Conservation (phyloP, 1,140 invertebrate species). For the Uloborus diversus region DNA sequence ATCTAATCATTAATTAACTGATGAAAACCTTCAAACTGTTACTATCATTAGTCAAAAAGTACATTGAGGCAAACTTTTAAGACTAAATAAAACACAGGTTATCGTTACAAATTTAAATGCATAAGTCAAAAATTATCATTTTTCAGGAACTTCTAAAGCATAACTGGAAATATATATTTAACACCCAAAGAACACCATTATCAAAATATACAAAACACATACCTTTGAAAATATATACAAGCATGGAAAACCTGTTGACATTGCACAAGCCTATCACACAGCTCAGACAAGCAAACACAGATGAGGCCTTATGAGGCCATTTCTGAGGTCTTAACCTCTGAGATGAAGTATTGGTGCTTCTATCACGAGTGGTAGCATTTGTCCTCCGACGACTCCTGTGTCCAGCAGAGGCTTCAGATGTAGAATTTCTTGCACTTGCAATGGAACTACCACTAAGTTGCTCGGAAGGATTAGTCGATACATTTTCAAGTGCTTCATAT, state of each 20-base stretch:
- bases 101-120: too few species aligned
- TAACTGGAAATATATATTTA: too few species aligned
- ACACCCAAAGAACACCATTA: too few species aligned
- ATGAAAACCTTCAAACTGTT: too few species aligned
- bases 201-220: slow-evolving; percentile 39
- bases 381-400: neutral
- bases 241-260: slow-evolving; percentile 85
- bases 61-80: too few species aligned
- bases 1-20: too few species aligned
- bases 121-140: too few species aligned
- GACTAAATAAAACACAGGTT: too few species aligned
- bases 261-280: slow-evolving; percentile 88
- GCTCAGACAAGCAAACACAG: slow-evolving; percentile 80
- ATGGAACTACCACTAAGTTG: neutral
- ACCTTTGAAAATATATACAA: slow-evolving; percentile 88
- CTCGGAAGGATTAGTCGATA: neutral
- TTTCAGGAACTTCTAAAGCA: too few species aligned
- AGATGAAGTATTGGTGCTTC: neutral
- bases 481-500: slow-evolving; percentile 17
- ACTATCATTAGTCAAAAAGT: too few species aligned
- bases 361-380: neutral
- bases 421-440: neutral
- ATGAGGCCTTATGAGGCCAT: slow-evolving; percentile 61
- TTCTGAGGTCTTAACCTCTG: slow-evolving; percentile 20
- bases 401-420: neutral